Evolutionary conservation across 2,888 invertebrate species (phyloP), one percentile per base, ranked within the genome.

Genomic region (Leucozona laternaria): DNA sequence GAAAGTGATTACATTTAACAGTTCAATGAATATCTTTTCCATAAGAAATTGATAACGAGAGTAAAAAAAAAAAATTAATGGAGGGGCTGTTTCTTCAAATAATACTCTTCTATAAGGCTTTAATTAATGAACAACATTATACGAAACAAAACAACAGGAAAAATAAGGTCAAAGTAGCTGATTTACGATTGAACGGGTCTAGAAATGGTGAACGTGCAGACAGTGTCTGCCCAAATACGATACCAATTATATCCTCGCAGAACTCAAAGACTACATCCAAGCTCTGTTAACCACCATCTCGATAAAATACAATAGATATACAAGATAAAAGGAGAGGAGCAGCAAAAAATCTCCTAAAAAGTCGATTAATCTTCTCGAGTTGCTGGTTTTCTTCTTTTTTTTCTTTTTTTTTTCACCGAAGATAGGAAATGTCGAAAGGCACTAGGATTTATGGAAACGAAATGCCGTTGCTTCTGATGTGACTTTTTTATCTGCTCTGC

Each of bases 101-200:
- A 25, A 4, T 20, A 25, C 60, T 75, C 70, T 79, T 75, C 66
- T 64, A 75, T 70, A 57, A 57, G 45, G 62, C 43, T 58, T 57
- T 75, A 66, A 84, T 79, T 84, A 79, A 84, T 84, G 84, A 71
- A 84, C 75, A 79, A 58, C 79, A 84, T 79, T 79, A 71, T 79
- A 84, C 15, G 22, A 55, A 37, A 17, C 13, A 15, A 20, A 37
- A 31, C 28, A 31, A 34, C 31, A 40, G 0, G 7, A n/a, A 43
- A 48, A 40, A 68, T 37, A 68, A 48, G 48, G 43, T 62, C 62
- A 64, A 64, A 57, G 34, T 43, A 48, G 68, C 40, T 20, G 22
- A 68, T 50, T 66, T 66, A 66, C 31, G 73, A 66, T 43, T 50
- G 13, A 57, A 66, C 15, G 57, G 15, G 10, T 25, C 25, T 20